Conservation (phyloP, 2,113 vertebrate species). For the Tragulus kanchil region DNA sequence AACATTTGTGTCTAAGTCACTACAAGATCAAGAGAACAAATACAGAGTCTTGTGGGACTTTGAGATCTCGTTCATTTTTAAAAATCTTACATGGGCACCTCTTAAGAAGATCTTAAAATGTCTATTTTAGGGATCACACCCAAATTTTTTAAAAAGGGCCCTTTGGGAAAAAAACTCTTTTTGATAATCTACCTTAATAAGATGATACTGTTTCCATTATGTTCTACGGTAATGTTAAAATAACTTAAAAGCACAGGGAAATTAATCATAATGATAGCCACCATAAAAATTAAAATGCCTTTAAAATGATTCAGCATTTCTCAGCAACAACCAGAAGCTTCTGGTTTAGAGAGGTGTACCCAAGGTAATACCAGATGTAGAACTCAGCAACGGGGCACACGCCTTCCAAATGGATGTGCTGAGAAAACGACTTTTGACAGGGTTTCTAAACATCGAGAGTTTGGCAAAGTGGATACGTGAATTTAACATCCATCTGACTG, state of each 20-base stretch:
- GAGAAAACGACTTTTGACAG: constrained; percentile 69
- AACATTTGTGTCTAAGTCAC: constrained; percentile 18
- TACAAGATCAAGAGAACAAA: constrained; percentile 9
- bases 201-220: background rate
- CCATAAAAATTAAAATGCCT: constrained; percentile 13
- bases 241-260: constrained; percentile 16
- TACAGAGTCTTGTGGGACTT: background rate
- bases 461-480: background rate
- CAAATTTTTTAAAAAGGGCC: background rate
- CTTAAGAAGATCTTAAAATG: constrained; percentile 22
- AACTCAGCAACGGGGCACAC: background rate
- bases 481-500: background rate
- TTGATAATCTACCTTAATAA: constrained; percentile 4
- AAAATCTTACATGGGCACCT: background rate
- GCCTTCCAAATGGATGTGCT: background rate
- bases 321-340: constrained; percentile 1
- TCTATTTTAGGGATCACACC: background rate
- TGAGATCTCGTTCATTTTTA: constrained; percentile 1
- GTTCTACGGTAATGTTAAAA: background rate
- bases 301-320: constrained; percentile 42
- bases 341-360: background rate
- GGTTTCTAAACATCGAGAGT: constrained; percentile 49
- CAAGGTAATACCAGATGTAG: background rate
- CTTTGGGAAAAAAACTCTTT: constrained; percentile 6
- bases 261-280: background rate